Conservation (phyloP, 2,113 vertebrate genomes). For the Dipodomys merriami region DNA sequence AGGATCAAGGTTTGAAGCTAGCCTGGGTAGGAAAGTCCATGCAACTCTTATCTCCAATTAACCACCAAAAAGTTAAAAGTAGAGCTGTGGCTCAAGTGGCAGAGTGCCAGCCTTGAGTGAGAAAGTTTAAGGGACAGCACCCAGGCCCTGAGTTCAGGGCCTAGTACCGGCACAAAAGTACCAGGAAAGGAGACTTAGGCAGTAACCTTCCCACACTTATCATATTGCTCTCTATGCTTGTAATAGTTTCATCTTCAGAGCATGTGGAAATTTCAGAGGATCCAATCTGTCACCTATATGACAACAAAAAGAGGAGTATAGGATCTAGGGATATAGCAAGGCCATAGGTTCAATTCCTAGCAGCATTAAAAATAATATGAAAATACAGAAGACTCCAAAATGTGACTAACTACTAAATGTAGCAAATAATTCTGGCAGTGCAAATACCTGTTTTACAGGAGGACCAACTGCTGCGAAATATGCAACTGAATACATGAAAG, state of each 20-base stretch:
- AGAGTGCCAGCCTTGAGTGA: too few relatives aligned
- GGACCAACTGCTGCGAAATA: constrained; percentile 10
- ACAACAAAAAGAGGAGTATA: background rate
- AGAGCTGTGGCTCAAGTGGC: too few relatives aligned
- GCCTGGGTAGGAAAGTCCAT: too few relatives aligned
- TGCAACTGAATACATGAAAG: constrained; percentile 47
- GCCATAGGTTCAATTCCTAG: background rate
- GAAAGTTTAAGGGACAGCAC: too few relatives aligned
- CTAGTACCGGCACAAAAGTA: too few relatives aligned
- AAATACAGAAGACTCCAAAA: background rate
- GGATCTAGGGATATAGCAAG: background rate
- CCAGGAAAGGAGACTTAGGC: background rate
- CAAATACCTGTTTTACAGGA: constrained; percentile 64
- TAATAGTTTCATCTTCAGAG: background rate
- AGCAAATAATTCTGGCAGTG: background rate
- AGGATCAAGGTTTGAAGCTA: too few relatives aligned
- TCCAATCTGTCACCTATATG: background rate
- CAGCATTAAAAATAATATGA: background rate
- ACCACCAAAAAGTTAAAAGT: too few relatives aligned
- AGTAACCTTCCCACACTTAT: background rate
- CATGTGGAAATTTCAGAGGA: background rate
- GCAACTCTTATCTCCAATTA: too few relatives aligned
- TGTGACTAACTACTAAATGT: background rate
- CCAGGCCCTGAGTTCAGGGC: too few relatives aligned
- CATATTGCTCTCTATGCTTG: background rate